Base-by-base conservation (phyloP, 2,888 invertebrate species). In the Nomada fucata region DNA sequence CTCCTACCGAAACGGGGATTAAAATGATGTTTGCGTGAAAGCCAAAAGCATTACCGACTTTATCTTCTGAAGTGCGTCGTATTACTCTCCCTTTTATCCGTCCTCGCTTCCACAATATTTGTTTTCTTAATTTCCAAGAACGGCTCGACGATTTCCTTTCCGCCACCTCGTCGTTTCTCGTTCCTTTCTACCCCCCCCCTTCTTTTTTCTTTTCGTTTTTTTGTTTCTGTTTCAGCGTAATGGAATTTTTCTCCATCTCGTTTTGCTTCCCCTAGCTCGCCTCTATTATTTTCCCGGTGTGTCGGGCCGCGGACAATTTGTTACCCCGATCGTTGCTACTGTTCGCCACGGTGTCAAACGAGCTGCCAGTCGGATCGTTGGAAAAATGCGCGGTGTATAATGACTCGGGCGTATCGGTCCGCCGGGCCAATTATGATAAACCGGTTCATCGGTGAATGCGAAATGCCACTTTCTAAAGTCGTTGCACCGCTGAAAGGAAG, bases 1-100 rank as follows among this genome's bases (percentile, higher is more conserved):
- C 85, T 79, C 86, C 83, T 82, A 76, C 76, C 84, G 87, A 88
- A 89, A 89, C 88, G 91, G 91, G 92, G 92, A 93, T 93, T 92
- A 94, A 93, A 93, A 93, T 92, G 93, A 93, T 93, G 93, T 93
- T 93, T 93, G 93, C 93, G 92, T 89, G 92, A 92, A 93, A 93
- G 92, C 93, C 93, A 93, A 93, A 93, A 92, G 93, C 93, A 93
- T 93, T 92, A 92, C 92, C 90, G 92, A 93, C 92, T 92, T 93
- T 93, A 93, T 93, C 93, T 92, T 91, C 91, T 91, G 89, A 92
- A 93, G 91, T 90, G 89, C 89, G 89, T 86, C 90, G 91, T 92
- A 92, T 92, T 92, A 92, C 91, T 91, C 91, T 92, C 88, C 91
- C 92, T 93, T 93, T 93, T 93, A 92, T 93, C 92, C 90, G 89